phyloP scores from a whole-genome alignment of 2,888 invertebrate species.

The Lepidochrysops patricia region DNA sequence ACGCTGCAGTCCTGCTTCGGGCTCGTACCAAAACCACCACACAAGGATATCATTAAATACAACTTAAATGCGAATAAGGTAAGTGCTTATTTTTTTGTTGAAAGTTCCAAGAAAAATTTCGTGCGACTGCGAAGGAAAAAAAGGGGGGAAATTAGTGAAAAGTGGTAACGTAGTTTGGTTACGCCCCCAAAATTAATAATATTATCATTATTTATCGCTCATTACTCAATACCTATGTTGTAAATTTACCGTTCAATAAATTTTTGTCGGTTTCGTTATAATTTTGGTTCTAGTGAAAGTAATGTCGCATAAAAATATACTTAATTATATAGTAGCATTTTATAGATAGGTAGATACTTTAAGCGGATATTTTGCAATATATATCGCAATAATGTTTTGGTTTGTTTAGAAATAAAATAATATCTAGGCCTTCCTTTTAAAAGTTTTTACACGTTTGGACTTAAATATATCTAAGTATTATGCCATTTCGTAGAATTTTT shows the following conservation, averaged over 20 bases:
- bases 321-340: neutral
- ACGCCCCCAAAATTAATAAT: neutral
- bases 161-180: too few species aligned
- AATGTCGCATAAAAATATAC: neutral
- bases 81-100: too few species aligned
- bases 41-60: slow-evolving; percentile 83
- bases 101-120: too few species aligned
- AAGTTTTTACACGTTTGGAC: too few species aligned
- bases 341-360: neutral
- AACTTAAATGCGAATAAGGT: slow-evolving; percentile 81
- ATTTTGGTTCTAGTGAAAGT: neutral
- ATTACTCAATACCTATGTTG: too few species aligned
- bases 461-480: too few species aligned
- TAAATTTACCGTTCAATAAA: neutral
- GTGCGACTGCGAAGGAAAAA: too few species aligned
- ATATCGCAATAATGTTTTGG: neutral
- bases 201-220: neutral
- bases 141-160: too few species aligned
- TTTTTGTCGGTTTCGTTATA: neutral
- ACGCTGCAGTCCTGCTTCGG: slow-evolving; percentile 82
- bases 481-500: too few species aligned
- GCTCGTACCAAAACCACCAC: slow-evolving; percentile 81
- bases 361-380: neutral
- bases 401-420: neutral
- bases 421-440: neutral